These are phyloP conservation scores for Ceyx margarethae DNA, from an alignment of 2,113 vertebrate genomes.

Conservation along the genomic window DNA sequence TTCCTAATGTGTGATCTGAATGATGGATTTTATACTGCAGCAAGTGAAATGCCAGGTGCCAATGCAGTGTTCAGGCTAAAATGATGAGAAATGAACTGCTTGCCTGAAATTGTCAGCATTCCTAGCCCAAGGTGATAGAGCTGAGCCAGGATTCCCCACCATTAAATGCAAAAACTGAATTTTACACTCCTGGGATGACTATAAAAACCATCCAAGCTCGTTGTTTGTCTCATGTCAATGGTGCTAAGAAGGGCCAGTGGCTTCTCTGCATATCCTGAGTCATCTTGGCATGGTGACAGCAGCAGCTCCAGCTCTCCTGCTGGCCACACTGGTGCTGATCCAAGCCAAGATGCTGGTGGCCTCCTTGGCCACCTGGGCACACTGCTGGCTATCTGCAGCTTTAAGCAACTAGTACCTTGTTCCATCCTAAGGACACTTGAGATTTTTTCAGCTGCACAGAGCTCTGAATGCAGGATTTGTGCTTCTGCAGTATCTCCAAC, in stretches of 20 bases:
- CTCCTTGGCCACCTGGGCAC: not conserved
- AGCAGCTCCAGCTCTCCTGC: not conserved
- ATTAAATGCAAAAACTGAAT: not conserved
- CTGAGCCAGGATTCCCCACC: not conserved
- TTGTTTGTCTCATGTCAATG: not conserved
- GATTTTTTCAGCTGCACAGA: fast-evolving
- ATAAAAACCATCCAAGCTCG: not conserved
- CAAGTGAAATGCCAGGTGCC: not conserved
- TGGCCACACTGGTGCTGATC: not conserved
- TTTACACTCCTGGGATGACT: not conserved
- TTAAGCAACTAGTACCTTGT: not conserved
- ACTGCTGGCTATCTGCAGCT: not conserved
- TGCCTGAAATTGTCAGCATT: not conserved
- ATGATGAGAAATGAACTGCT: not conserved
- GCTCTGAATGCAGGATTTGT: not conserved
- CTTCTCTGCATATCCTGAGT: not conserved
- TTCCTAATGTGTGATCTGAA: no score
- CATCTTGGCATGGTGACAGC: not conserved
- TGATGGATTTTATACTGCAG: not conserved
- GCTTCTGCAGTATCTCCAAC: not conserved
- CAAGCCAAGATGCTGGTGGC: not conserved
- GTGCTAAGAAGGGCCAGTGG: not conserved
- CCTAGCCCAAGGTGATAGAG: not conserved
- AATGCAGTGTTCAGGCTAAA: not conserved
- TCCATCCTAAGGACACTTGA: not conserved